A percentile compares a stretch with the other conserved stretches of the same genome.
phyloP scores from a whole-genome alignment of 2,113 vertebrate genomes.

The Gila orcuttii region DNA sequence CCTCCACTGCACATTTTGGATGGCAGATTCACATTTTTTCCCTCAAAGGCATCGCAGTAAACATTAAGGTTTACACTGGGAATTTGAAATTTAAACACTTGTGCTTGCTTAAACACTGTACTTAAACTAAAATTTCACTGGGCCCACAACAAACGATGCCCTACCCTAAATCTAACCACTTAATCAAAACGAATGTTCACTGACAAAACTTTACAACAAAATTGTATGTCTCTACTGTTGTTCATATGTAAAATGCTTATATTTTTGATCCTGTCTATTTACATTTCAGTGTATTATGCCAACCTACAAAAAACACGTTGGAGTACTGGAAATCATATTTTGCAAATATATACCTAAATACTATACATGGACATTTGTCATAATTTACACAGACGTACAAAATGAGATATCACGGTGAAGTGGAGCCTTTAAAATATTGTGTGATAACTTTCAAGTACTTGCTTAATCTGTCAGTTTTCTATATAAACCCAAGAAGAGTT shows the following conservation, averaged over 20 bases:
- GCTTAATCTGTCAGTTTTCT: background rate
- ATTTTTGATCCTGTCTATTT: background rate
- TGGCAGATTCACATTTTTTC: too few relatives aligned
- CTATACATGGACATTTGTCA: too few relatives aligned
- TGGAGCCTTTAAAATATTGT: background rate
- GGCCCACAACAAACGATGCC: background rate
- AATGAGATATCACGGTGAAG: background rate
- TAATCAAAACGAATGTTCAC: background rate
- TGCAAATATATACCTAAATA: background rate
- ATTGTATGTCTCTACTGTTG: background rate
- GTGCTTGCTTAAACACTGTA: too few relatives aligned
- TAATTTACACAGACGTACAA: background rate
- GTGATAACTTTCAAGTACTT: background rate
- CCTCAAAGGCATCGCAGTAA: too few relatives aligned
- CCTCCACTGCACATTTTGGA: too few relatives aligned
- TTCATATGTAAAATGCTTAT: too few relatives aligned
- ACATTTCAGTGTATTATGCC: background rate
- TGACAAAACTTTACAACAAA: background rate
- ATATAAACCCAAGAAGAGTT: background rate
- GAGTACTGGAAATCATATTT: background rate
- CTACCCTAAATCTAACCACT: background rate
- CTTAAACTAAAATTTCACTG: background rate
- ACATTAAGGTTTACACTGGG: too few relatives aligned
- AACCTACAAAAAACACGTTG: too few relatives aligned
- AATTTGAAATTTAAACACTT: too few relatives aligned